These are phyloP conservation scores for Synanthedon vespiformis DNA, from an alignment of 2,888 invertebrate species.

Conservation along the genomic window DNA sequence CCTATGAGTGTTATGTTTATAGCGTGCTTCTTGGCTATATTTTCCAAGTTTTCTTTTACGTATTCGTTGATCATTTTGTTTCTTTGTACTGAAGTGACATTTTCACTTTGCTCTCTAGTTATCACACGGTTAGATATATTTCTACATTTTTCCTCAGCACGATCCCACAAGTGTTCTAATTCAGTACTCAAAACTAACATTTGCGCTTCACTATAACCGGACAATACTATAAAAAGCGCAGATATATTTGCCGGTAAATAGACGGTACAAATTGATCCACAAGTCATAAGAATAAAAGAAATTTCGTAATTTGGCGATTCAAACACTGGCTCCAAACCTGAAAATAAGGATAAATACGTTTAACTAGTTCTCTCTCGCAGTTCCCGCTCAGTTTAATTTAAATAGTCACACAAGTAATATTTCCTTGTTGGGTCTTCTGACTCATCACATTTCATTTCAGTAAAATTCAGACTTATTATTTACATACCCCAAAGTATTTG, in stretches of 20 bases:
- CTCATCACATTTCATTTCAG: too few relatives aligned
- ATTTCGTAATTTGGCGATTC: slow-evolving; percentile 39
- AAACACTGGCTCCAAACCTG: slow-evolving; percentile 38
- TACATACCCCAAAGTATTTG: neutral
- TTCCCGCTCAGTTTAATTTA: too few relatives aligned
- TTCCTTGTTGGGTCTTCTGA: too few relatives aligned
- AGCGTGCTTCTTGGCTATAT: slow-evolving; percentile 24
- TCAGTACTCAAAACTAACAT: slow-evolving; percentile 1
- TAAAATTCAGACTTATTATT: too few relatives aligned
- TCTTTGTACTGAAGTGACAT: neutral
- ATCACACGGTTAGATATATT: neutral
- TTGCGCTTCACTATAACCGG: slow-evolving; percentile 13
- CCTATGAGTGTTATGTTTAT: slow-evolving; percentile 19
- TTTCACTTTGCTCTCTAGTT: neutral
- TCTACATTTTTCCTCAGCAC: neutral
- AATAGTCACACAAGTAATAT: too few relatives aligned
- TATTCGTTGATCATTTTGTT: slow-evolving; percentile 16
- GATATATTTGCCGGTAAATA: slow-evolving; percentile 26
- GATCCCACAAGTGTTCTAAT: neutral
- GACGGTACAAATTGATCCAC: slow-evolving; percentile 16
- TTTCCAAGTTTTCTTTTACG: slow-evolving; percentile 18
- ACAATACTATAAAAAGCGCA: slow-evolving; percentile 24
- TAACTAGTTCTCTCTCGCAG: too few relatives aligned
- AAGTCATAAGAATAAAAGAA: slow-evolving; percentile 12
- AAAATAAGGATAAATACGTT: neutral